phyloP scores from a whole-genome alignment of 2,113 vertebrate species.

The Menura novaehollandiae region DNA sequence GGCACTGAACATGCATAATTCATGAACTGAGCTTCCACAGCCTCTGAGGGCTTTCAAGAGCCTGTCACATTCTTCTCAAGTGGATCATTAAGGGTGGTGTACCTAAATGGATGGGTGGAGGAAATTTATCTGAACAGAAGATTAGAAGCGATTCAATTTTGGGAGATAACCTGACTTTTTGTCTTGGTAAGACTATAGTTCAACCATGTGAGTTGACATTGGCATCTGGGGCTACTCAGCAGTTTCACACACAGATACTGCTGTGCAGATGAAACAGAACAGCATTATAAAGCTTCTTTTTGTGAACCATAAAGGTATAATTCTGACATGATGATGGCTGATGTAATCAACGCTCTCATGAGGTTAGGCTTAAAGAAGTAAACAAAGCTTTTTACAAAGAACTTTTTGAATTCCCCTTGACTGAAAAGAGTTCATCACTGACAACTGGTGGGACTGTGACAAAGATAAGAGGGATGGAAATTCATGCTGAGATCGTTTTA shows the following conservation, averaged over 20 bases:
- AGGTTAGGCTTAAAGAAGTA: not conserved
- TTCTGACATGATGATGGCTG: conserved; percentile 4
- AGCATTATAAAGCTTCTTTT: conserved; percentile 7
- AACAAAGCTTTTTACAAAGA: not conserved
- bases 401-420: not conserved
- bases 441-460: not conserved
- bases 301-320: not conserved
- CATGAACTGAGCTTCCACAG: not conserved
- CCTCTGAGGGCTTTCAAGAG: not conserved
- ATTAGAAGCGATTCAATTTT: conserved; percentile 57
- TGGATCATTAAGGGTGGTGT: conserved; percentile 56
- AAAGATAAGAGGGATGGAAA: conserved; percentile 1
- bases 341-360: not conserved
- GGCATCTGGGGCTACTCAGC: not conserved
- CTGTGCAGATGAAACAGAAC: not conserved
- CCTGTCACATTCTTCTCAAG: conserved; percentile 49
- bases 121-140: conserved; percentile 49
- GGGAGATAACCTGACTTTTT: conserved; percentile 47
- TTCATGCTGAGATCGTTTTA: not conserved
- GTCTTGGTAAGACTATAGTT: conserved; percentile 2
- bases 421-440: not conserved
- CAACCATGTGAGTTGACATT: not conserved
- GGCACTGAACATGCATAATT: not conserved
- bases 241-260: conserved; percentile 3
- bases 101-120: conserved; percentile 45